Evolutionary conservation across 2,888 invertebrate species (phyloP).

Genomic region (Piscicola geometra): DNA sequence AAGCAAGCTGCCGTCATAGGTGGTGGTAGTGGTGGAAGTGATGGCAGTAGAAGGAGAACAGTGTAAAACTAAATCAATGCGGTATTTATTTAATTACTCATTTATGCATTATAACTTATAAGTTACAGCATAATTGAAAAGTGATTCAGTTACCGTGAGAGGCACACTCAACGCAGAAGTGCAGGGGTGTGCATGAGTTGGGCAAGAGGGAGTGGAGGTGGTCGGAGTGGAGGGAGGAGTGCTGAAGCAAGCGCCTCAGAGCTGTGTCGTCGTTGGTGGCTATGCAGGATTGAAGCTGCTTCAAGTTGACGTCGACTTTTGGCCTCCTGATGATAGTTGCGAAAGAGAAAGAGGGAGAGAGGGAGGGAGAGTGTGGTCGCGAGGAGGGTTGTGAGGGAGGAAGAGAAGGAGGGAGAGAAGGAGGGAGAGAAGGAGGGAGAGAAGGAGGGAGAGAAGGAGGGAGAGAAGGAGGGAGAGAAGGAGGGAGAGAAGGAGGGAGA

Average conservation of each 20-base stretch:
- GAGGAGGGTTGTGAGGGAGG: no score
- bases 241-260: constrained; percentile 5
- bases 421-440: no score
- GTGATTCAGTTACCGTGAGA: constrained; percentile 1
- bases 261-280: not conserved
- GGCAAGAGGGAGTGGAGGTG: constrained; percentile 4
- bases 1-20: constrained; percentile 51
- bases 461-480: not conserved
- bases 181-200: not conserved
- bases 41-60: constrained; percentile 17
- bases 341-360: not conserved
- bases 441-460: no score
- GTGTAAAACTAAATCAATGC: constrained; percentile 8
- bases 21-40: no score
- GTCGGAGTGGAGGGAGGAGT: not conserved
- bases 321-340: not conserved
- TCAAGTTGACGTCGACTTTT: not conserved
- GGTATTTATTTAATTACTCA: not conserved
- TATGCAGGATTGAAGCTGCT: constrained; percentile 1
- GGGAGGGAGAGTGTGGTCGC: not conserved
- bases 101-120: no score
- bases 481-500: not conserved
- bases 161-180: constrained; percentile 16
- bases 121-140: no score
- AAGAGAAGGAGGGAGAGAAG: no score